Percentiles rank a stretch among this genome's conserved stretches.
Conservation (phyloP, 2,888 invertebrate genomes). For the Antheraea yamamai region DNA sequence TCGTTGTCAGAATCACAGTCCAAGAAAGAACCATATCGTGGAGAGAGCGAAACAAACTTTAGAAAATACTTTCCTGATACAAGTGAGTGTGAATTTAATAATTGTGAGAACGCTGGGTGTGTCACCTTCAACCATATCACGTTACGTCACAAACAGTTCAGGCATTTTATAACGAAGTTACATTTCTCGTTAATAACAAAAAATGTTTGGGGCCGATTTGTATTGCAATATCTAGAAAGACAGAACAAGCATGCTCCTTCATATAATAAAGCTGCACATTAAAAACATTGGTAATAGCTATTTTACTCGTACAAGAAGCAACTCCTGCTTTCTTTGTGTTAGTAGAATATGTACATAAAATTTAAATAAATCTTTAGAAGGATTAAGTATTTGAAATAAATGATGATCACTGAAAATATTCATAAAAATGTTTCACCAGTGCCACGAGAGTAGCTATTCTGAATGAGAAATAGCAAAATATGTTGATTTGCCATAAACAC, state of each 20-base stretch:
- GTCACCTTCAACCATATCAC: slow-evolving; percentile 13
- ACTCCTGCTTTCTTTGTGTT: not conserved
- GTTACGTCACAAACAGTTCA: not conserved
- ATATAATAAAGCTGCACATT: not conserved
- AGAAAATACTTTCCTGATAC: slow-evolving; percentile 79
- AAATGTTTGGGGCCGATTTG: not conserved
- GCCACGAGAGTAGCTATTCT: no score
- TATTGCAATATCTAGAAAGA: not conserved
- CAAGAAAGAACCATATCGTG: slow-evolving; percentile 79
- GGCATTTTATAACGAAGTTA: not conserved
- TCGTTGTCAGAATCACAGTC: slow-evolving; percentile 79
- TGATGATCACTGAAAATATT: not conserved
- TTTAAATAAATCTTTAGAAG: not conserved
- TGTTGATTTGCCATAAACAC: not conserved
- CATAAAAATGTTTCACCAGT: not conserved
- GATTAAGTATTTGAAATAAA: no score
- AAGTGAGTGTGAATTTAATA: slow-evolving; percentile 71
- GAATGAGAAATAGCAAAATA: no score
- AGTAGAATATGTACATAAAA: not conserved
- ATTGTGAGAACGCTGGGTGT: slow-evolving; percentile 26
- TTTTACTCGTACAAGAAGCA: not conserved
- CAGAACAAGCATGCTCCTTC: not conserved
- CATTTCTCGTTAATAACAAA: not conserved
- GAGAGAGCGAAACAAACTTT: slow-evolving; percentile 80
- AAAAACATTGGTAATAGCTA: not conserved